Conservation (phyloP, 2,888 invertebrate genomes). For the Thera obeliscata region DNA sequence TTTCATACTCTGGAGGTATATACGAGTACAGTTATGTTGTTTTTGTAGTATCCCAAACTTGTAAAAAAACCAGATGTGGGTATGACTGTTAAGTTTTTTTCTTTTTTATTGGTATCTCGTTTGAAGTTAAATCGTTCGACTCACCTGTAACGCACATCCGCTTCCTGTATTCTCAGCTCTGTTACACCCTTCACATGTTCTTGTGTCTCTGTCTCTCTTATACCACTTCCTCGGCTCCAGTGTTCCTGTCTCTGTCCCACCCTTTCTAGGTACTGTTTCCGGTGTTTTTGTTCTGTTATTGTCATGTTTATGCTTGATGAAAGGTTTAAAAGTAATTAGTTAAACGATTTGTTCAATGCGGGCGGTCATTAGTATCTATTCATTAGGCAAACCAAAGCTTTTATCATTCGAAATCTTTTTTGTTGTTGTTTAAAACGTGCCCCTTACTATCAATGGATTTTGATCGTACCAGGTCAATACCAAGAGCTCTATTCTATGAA, state of each 20-base stretch:
- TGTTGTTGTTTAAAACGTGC: no score
- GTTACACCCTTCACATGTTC: constrained; percentile 47
- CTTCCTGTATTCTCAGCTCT: constrained; percentile 73
- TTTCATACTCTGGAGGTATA: no score
- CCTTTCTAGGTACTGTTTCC: constrained; percentile 55
- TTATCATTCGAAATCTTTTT: neutral
- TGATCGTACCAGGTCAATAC: no score
- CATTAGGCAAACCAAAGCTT: constrained; percentile 15
- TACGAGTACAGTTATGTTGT: no score
- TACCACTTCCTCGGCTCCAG: constrained; percentile 68
- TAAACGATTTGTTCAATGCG: constrained; percentile 14
- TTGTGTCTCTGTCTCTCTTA: constrained; percentile 29
- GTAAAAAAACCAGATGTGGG: constrained; percentile 10
- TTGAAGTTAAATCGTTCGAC: constrained; percentile 56
- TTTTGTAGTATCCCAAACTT: no score
- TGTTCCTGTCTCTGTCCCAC: constrained; percentile 59
- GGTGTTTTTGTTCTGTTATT: constrained; percentile 40
- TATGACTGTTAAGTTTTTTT: constrained; percentile 3
- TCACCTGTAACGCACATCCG: constrained; percentile 74
- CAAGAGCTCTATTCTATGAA: no score
- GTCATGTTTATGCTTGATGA: constrained; percentile 26
- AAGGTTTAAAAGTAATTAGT: constrained; percentile 22
- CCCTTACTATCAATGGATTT: no score
- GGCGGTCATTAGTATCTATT: constrained; percentile 26
- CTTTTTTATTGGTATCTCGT: constrained; percentile 49